A percentile compares a stretch with the other conserved stretches of the same genome.
phyloP scores from a whole-genome alignment of 2,888 invertebrate species.

The Limnephilus lunatus region DNA sequence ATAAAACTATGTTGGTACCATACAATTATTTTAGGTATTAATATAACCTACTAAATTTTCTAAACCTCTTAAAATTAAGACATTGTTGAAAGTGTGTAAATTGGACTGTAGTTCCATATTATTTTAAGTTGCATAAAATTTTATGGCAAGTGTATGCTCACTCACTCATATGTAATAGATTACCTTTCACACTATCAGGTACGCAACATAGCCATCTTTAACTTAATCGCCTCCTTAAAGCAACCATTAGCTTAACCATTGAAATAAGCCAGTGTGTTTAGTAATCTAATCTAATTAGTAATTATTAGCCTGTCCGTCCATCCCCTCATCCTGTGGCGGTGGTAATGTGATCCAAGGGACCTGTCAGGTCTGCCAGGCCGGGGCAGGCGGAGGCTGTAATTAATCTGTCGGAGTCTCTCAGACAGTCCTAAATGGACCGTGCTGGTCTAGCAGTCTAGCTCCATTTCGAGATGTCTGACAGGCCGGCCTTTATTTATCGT shows the following conservation, averaged over 20 bases:
- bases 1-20: neutral
- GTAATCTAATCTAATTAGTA: constrained; percentile 2
- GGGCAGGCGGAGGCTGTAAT: neutral
- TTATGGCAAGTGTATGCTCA: neutral
- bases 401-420: neutral
- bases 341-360: neutral
- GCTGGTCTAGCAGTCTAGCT: neutral
- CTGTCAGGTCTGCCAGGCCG: neutral
- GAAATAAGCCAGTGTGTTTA: neutral
- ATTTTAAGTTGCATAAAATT: no score
- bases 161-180: neutral
- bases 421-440: neutral
- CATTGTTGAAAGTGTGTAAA: neutral
- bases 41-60: neutral
- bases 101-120: no score
- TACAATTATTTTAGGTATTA: neutral
- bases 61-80: neutral
- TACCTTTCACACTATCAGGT: neutral
- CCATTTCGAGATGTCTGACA: neutral
- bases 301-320: neutral
- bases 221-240: neutral
- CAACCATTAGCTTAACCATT: neutral
- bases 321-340: neutral
- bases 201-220: neutral
- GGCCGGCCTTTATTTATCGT: neutral